Evolutionary conservation across 2,113 vertebrate species (phyloP), one percentile per base, ranked within the genome.

Genomic region (Hippocampus barbouri): DNA sequence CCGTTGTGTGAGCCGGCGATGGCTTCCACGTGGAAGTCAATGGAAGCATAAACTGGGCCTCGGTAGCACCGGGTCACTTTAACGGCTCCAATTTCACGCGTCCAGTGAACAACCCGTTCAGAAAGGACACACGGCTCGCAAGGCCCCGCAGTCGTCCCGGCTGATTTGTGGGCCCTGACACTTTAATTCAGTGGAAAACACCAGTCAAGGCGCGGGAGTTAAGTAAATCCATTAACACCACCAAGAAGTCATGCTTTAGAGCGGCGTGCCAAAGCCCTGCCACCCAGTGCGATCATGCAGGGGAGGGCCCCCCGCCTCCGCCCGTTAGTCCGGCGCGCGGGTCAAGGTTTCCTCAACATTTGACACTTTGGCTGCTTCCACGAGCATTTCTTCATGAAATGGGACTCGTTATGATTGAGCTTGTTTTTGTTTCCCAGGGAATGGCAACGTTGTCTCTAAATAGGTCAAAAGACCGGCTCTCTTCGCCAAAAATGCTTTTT

Each of bases 51-150:
- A 81, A 78, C 63, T 71, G 77, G 78, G 74, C 79, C 79, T 83
- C 79, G 68, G 74, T 70, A 84, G 90, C 84, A 91, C 86, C 85
- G 1, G 84, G 89, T 77, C 45, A 43, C 63, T 77, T 79, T 79
- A 86, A 25, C 70, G 80, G 87, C 87, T 85, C 87, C 67, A 10
- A 57, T 92, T 94, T 94, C 86, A 70, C 84, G 89, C 90, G 89
- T 92, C 92, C 91, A 83, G 89, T 90, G 92, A 93, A 90, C 82
- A 85, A 90, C 90, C 91, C 92, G 92, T 91, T 92, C 92, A 89
- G 90, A 92, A 87, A 91, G 91, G 91, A 89, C 76, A 78, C 82
- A 65, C 61, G 79, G 79, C 89, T 80, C 75, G 81, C 72, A 70
- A 27, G 67, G 65, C 63, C 76, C 74, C 18, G 53, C 83, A 66